These are phyloP conservation scores for Drosophila simulans DNA, from an alignment of 1,140 invertebrate species.

Conservation along the genomic window DNA sequence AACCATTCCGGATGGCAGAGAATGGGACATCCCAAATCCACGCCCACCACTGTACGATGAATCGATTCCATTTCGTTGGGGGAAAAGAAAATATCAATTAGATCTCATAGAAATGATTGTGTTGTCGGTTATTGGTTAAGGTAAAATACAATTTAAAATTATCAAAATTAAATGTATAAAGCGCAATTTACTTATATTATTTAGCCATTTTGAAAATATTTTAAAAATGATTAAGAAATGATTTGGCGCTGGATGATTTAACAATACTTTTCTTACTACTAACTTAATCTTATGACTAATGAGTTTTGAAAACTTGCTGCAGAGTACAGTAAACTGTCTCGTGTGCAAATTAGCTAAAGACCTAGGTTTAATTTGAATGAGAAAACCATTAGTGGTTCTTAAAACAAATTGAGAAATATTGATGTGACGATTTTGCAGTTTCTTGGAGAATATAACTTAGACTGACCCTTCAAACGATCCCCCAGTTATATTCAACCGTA, in stretches of 20 bases:
- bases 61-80: constrained; percentile 12
- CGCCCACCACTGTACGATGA: constrained; percentile 76
- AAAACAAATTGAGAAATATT: not conserved
- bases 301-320: constrained; percentile 4
- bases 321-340: constrained; percentile 6
- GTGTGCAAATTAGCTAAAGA: not conserved
- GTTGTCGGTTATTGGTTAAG: constrained; percentile 19
- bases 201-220: constrained; percentile 29
- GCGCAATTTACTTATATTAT: constrained; percentile 55
- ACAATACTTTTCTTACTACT: constrained; percentile 4
- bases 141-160: constrained; percentile 26
- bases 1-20: constrained; percentile 84
- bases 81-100: constrained; percentile 55
- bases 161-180: constrained; percentile 63
- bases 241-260: constrained; percentile 42
- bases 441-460: constrained; percentile 1
- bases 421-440: not conserved
- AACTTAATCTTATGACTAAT: constrained; percentile 42
- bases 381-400: not conserved
- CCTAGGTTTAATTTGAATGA: constrained; percentile 1
- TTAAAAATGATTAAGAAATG: constrained; percentile 46
- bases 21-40: constrained; percentile 84
- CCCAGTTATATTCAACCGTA: constrained; percentile 1
- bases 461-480: not conserved
- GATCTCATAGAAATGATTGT: constrained; percentile 44